Base-by-base conservation (phyloP, 1,140 invertebrate genomes). In the Lasaia peninsularis region DNA sequence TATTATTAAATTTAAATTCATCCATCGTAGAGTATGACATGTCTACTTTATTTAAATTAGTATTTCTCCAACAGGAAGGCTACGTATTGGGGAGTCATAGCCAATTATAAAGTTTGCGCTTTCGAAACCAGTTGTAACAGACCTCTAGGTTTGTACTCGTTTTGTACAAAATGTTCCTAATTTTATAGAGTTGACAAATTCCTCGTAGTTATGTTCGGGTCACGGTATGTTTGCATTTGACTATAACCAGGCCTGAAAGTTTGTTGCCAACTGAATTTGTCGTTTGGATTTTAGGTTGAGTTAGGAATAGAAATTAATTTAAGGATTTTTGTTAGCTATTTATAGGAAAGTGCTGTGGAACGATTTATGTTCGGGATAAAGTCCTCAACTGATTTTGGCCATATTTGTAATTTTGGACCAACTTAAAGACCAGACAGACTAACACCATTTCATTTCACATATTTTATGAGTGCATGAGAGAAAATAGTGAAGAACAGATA, bases 21-120 rank as follows among this genome's bases (percentile, higher is more conserved):
- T 20, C 9, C 2, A 2, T 1, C 21, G 21, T 24, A 24, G 5
- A 24, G 21, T 24, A 24, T 24, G 21, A 1, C 8, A 18, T 44
- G 40, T 44, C 40, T 44, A 18, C 9, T 10, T 11, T 18, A 4
- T 9, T 44, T 44, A 44, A 44, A 44, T 20, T 11, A 18, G 2
- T 44, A 2, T 10, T 44, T 20, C 63, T 68, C 65, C 69, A 60
- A 62, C 63, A 65, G 73, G 63, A 77, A 70, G 69, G 75, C 73
- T 65, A 68, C 68, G 65, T 71, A 73, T 76, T 70, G 62, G 71
- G 65, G 72, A 69, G 75, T 72, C 69, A 78, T 73, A 71, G 69
- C 77, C 79, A 82, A 82, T 82, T 82, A 82, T 80, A 82, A 82
- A 82, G 75, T 82, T 82, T 73, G 69, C 64, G 68, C 67, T 63